Percentiles rank a stretch among this genome's conserved stretches.
Evolutionary conservation across 2,888 invertebrate genomes (phyloP).

Genomic region (Mechanitis mazaeus): DNA sequence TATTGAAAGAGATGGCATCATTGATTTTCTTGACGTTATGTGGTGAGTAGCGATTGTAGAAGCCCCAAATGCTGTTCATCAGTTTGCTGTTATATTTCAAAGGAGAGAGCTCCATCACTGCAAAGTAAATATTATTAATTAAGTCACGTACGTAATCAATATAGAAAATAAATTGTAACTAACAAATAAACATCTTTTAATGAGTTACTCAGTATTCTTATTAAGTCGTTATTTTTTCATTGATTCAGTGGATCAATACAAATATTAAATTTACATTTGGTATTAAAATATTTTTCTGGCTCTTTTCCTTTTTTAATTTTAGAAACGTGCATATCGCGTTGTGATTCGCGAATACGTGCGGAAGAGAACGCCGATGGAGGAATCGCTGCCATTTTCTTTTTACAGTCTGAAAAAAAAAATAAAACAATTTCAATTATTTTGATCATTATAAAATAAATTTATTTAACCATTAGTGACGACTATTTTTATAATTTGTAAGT

Average conservation of each 20-base stretch:
- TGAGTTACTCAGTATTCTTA: no score
- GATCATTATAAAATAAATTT: background rate
- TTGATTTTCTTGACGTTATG: conserved; percentile 90
- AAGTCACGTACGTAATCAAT: background rate
- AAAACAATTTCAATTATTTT: background rate
- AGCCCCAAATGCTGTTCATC: conserved; percentile 95
- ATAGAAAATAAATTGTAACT: background rate
- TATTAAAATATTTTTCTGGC: conserved; percentile 56
- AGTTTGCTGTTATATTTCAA: conserved; percentile 89
- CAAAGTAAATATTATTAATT: conserved; percentile 34
- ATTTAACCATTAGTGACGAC: background rate
- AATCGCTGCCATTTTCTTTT: conserved; percentile 81
- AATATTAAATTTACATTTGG: conserved; percentile 47
- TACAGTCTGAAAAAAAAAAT: conserved; percentile 54
- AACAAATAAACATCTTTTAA: no score
- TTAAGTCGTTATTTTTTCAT: no score
- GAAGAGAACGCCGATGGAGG: conserved; percentile 86
- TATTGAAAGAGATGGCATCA: conserved; percentile 69
- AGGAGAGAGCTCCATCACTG: conserved; percentile 81
- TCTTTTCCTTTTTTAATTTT: conserved; percentile 63
- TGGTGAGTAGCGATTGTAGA: conserved; percentile 91
- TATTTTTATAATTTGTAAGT: conserved; percentile 1
- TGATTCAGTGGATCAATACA: conserved; percentile 33
- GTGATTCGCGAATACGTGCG: conserved; percentile 80
- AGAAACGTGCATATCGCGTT: conserved; percentile 73